A percentile compares a stretch with the other conserved stretches of the same genome.
phyloP scores from a whole-genome alignment of 1,140 invertebrate species.

The Hylyphantes graminicola region DNA sequence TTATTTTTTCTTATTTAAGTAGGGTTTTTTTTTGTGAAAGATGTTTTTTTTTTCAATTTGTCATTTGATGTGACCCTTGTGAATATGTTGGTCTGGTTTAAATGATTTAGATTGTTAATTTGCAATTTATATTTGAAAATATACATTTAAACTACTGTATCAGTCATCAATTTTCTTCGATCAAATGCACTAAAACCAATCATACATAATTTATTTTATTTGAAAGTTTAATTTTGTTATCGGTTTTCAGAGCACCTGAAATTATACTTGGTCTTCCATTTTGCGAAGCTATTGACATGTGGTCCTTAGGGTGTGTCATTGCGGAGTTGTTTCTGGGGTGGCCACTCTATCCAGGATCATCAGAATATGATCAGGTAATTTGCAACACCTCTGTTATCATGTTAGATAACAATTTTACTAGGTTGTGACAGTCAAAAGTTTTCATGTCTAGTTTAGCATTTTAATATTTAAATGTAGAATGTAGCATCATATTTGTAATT shows the following conservation, averaged over 20 bases:
- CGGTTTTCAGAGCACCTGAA: conserved; percentile 85
- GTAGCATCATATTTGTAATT: too few species aligned
- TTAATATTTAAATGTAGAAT: too few species aligned
- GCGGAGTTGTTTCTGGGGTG: conserved; percentile 99
- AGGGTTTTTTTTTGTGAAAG: neutral
- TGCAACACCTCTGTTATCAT: too few species aligned
- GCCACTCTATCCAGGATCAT: conserved; percentile 99
- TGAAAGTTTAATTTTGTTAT: conserved; percentile 26
- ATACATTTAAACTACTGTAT: neutral
- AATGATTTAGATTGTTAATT: neutral
- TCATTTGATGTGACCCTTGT: too few species aligned
- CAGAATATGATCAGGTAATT: conserved; percentile 94
- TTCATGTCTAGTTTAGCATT: too few species aligned
- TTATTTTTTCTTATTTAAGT: conserved; percentile 1
- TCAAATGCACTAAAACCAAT: neutral
- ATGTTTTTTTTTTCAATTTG: neutral
- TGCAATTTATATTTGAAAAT: neutral
- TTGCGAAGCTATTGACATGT: conserved; percentile 99
- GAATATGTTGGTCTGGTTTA: too few species aligned
- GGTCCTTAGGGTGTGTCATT: conserved; percentile 99
- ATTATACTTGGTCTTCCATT: conserved; percentile 98
- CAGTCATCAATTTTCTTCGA: neutral
- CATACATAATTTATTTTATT: neutral
- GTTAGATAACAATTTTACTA: too few species aligned
- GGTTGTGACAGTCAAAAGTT: too few species aligned